Base-by-base conservation (phyloP, 2,797 vertebrate species). In the Hypotaenidia philippensis region DNA sequence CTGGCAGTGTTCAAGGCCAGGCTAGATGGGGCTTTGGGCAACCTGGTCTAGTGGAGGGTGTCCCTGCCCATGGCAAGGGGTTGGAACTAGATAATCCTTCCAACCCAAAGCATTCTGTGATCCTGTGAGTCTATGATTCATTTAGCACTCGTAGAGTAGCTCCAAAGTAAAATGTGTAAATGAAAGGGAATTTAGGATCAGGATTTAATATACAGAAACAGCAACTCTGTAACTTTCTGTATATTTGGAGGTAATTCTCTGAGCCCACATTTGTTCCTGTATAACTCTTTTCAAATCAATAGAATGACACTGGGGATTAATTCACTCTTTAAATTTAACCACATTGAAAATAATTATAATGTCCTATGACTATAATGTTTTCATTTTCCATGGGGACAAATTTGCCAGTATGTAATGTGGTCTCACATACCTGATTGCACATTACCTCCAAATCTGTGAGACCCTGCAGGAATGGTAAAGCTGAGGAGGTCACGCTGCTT, bases 361-460 rank as follows among this genome's bases (percentile, higher is more conserved):
- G 69, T 49, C 60, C 87, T 94, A 83, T 78, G 85, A 95, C 61
- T 87, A 38, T 32, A 93, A 91, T 97, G 90, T 52, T 96, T 97
- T 97, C 87, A 53, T 93, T 97, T 97, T 98, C 94, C 96, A 95
- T 57, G 74, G 93, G 92, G 94, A 94, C 50, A 95, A 96, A 97
- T 96, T 95, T 97, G 72, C 94, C 95, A 93, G 41, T 91, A 79
- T 86, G 70, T 95, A 96, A 96, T 92, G 84, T n/a, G 66, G 66
- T 87, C 90, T 97, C 94, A 83, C 0, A 1, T 95, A 97, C 92
- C 96, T 97, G 97, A 96, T 79, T 93, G 87, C 84, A 90, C 77
- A 89, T 93, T 97, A 89, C 90, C 76, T 97, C 78, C 89, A 89
- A 93, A 89, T 89, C 63, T 91, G 86, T 83, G 87, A 90, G 83